phyloP scores from a whole-genome alignment of 2,797 vertebrate genomes.

The Heteromormyrus szaboi region DNA sequence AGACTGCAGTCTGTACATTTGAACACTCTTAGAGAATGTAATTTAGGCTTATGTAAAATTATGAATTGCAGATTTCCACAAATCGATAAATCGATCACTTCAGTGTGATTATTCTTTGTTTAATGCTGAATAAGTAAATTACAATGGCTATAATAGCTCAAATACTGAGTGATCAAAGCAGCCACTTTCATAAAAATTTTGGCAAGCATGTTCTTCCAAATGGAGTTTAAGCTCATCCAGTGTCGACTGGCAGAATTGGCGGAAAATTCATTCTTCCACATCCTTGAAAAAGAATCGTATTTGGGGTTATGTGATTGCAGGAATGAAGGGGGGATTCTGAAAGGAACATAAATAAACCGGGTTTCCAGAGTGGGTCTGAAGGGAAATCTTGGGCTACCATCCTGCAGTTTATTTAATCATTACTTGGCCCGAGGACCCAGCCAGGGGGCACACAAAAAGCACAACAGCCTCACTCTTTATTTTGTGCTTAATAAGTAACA shows the following conservation, averaged over 20 bases:
- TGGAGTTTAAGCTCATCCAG: background rate
- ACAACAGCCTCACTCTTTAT: background rate
- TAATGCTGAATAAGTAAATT: background rate
- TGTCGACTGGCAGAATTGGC: background rate
- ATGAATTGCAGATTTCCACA: background rate
- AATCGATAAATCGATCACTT: background rate
- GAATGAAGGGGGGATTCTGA: background rate
- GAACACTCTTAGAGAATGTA: background rate
- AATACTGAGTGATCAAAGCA: background rate
- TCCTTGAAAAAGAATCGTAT: background rate
- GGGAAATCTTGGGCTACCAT: background rate
- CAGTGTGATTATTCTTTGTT: background rate
- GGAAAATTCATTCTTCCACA: background rate
- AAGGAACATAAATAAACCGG: background rate
- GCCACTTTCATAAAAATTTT: background rate
- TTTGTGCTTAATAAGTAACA: constrained; percentile 8
- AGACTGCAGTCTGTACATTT: background rate
- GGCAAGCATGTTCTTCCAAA: background rate
- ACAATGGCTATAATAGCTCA: background rate
- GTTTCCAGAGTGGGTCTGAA: background rate
- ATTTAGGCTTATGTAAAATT: background rate
- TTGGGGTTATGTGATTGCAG: background rate
- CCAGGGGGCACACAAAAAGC: background rate
- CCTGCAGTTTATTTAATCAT: background rate
- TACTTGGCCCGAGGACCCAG: background rate